These are phyloP conservation scores for Drosophila merina DNA, from an alignment of 2,888 invertebrate genomes.

Conservation along the genomic window DNA sequence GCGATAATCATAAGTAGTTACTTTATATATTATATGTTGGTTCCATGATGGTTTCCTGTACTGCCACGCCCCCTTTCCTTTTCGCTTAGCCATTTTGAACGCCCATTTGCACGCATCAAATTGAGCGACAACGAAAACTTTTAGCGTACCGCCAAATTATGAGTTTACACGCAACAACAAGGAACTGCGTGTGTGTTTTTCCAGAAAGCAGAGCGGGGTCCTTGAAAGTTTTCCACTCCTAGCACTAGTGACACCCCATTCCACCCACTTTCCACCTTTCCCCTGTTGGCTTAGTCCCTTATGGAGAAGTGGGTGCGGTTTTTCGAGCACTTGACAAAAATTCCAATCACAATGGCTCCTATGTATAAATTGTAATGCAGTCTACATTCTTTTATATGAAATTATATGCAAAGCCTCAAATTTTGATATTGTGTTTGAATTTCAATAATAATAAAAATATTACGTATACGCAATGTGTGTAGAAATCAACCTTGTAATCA, in stretches of 20 bases:
- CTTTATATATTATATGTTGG: not conserved
- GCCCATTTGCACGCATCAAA: conserved; percentile 47
- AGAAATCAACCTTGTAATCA: too few relatives aligned
- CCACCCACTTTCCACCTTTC: conserved; percentile 1
- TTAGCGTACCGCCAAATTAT: conserved; percentile 55
- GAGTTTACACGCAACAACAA: conserved; percentile 60
- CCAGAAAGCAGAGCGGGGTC: conserved; percentile 4
- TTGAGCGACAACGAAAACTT: conserved; percentile 56
- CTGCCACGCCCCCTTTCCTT: conserved; percentile 25
- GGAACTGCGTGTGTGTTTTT: conserved; percentile 18
- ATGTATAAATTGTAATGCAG: not conserved
- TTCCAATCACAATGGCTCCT: too few relatives aligned
- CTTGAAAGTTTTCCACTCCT: conserved; percentile 43
- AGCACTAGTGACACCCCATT: conserved; percentile 10
- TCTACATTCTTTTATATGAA: too few relatives aligned
- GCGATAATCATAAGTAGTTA: conserved; percentile 35
- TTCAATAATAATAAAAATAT: too few relatives aligned
- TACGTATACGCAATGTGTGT: too few relatives aligned
- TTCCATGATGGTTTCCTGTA: conserved; percentile 5
- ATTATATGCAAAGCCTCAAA: too few relatives aligned
- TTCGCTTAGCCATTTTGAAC: conserved; percentile 4
- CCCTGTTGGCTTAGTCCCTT: not conserved
- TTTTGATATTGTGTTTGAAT: too few relatives aligned
- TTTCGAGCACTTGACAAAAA: not conserved
- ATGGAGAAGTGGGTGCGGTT: conserved; percentile 44